phyloP scores from a whole-genome alignment of 2,888 invertebrate species.

The Pyrocoelia pectoralis region DNA sequence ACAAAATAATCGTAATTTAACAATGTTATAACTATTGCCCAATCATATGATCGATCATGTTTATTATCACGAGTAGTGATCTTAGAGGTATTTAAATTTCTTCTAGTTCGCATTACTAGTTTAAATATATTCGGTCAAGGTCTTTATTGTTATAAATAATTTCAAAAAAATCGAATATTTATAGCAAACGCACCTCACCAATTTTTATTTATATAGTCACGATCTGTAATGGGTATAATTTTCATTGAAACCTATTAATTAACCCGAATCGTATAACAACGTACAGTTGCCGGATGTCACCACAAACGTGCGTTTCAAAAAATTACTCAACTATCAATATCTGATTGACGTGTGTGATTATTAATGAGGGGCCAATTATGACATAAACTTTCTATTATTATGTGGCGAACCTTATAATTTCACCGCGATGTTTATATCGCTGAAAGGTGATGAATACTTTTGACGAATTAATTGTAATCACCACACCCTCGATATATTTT shows the following conservation, averaged over 20 bases:
- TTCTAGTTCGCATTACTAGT: background rate
- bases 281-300: background rate
- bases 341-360: slow-evolving; percentile 1
- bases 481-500: background rate
- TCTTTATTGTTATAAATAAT: background rate
- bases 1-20: background rate
- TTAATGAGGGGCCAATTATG: background rate
- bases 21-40: background rate
- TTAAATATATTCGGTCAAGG: background rate
- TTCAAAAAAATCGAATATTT: background rate
- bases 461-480: background rate
- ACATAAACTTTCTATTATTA: slow-evolving; percentile 1
- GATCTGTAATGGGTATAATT: background rate
- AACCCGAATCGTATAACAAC: background rate
- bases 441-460: background rate
- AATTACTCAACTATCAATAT: background rate
- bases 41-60: background rate
- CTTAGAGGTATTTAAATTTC: too few relatives aligned
- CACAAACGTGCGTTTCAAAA: background rate
- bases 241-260: background rate
- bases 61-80: too few relatives aligned
- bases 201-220: background rate
- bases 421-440: background rate
- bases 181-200: background rate
- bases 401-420: background rate